Conservation (phyloP, 2,797 vertebrate genomes). For the Rhinophrynus dorsalis region DNA sequence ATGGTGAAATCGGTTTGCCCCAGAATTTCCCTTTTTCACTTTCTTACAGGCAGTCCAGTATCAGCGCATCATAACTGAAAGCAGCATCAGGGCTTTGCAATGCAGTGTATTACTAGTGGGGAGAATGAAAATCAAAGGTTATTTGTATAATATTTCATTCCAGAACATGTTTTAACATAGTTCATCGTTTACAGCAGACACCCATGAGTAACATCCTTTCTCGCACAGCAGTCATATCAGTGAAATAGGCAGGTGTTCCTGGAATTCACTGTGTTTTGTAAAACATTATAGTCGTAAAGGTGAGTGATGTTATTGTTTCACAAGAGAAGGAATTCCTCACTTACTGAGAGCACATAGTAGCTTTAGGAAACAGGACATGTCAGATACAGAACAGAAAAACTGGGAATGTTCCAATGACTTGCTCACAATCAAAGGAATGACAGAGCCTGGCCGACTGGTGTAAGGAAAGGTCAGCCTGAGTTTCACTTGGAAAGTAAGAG, state of each 20-base stretch:
- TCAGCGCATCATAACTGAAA: too few relatives aligned
- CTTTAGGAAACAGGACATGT: constrained; percentile 8
- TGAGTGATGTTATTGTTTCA: neutral
- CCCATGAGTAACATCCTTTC: neutral
- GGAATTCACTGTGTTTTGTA: neutral
- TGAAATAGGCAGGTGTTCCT: neutral
- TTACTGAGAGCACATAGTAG: neutral
- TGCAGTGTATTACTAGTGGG: neutral
- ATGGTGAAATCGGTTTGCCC: too few relatives aligned
- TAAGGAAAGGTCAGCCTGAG: neutral
- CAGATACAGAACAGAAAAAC: neutral
- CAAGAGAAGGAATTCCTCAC: neutral
- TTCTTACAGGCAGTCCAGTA: too few relatives aligned
- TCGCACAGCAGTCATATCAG: neutral
- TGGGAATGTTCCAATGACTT: neutral
- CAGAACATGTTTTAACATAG: too few relatives aligned
- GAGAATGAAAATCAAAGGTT: neutral
- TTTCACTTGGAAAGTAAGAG: neutral
- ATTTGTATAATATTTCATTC: neutral
- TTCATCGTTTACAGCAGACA: too few relatives aligned
- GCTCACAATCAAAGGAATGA: neutral
- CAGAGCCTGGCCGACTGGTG: neutral
- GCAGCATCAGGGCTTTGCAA: neutral
- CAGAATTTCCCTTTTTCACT: too few relatives aligned
- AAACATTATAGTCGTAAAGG: neutral